These are phyloP conservation scores for Diphyllodes magnificus DNA, from an alignment of 2,113 vertebrate genomes.

Conservation along the genomic window DNA sequence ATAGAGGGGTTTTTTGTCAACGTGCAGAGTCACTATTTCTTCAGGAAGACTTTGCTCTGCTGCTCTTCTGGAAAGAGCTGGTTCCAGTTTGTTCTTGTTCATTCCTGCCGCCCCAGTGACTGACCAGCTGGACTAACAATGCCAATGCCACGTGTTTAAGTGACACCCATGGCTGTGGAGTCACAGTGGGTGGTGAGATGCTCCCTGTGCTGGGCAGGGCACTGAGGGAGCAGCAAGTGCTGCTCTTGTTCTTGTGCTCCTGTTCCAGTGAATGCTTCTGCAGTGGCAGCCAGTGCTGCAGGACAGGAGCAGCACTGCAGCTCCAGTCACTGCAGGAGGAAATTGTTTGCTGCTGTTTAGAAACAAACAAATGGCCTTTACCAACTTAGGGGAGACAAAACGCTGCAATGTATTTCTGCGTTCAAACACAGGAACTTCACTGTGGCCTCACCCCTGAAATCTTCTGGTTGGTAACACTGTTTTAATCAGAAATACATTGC, in stretches of 20 bases:
- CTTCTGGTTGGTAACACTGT: neutral
- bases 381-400: neutral
- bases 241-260: neutral
- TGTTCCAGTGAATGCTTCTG: conserved; percentile 7
- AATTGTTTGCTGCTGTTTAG: conserved; percentile 10
- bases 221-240: neutral
- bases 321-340: conserved; percentile 28
- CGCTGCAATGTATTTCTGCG: neutral
- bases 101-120: neutral
- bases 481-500: neutral
- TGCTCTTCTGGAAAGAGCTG: neutral
- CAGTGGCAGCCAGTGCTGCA: neutral
- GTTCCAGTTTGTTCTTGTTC: neutral
- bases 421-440: neutral
- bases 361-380: neutral
- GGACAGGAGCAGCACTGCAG: neutral
- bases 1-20: accelerated
- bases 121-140: conserved; percentile 14
- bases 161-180: neutral
- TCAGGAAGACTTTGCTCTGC: neutral
- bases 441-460: neutral
- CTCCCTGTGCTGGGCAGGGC: neutral
- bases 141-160: neutral
- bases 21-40: neutral
- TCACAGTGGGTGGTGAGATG: neutral